phyloP scores from a whole-genome alignment of 2,888 invertebrate genomes.

The Nysson spinosus region DNA sequence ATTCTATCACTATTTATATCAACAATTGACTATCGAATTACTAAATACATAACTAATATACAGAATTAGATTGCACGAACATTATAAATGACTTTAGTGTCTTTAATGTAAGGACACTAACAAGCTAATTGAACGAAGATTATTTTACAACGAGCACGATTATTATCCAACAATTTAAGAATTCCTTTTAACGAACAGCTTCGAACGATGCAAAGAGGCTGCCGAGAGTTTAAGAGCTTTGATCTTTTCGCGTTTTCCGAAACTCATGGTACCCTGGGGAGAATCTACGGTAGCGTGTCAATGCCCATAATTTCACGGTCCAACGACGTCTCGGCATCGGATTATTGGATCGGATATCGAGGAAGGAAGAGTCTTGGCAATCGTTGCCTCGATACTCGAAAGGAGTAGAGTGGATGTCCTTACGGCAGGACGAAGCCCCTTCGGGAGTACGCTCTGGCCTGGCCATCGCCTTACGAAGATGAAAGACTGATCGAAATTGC shows the following conservation, averaged over 20 bases:
- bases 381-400: conserved; percentile 45
- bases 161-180: too few relatives aligned
- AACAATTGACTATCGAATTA: too few relatives aligned
- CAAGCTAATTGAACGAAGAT: too few relatives aligned
- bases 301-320: conserved; percentile 71
- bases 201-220: too few relatives aligned
- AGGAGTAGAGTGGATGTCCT: conserved; percentile 52
- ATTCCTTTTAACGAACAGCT: too few relatives aligned
- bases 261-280: conserved; percentile 40
- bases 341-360: conserved; percentile 71
- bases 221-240: too few relatives aligned
- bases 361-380: conserved; percentile 52
- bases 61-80: too few relatives aligned
- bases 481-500: conserved; percentile 60
- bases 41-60: too few relatives aligned
- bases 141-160: too few relatives aligned
- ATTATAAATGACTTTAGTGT: too few relatives aligned
- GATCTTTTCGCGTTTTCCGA: conserved; percentile 22
- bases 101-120: too few relatives aligned
- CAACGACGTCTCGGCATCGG: conserved; percentile 67
- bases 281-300: conserved; percentile 61
- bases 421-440: conserved; percentile 48
- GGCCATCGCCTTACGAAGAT: conserved; percentile 38
- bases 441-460: conserved; percentile 42
- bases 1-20: too few relatives aligned